phyloP scores from a whole-genome alignment of 2,888 invertebrate species.

The Cephus nigrinus region DNA sequence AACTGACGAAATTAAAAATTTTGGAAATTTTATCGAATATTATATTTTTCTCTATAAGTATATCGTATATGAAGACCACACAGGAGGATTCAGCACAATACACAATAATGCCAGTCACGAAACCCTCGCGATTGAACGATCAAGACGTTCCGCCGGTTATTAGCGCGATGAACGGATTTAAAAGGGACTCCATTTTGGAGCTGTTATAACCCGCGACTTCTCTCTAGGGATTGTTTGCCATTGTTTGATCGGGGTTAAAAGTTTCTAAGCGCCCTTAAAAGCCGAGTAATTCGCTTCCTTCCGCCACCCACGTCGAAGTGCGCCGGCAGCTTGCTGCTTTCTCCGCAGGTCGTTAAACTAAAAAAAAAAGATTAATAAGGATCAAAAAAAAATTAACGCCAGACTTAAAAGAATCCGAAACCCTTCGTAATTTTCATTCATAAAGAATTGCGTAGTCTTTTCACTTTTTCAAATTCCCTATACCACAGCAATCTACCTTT shows the following conservation, averaged over 20 bases:
- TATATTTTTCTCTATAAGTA: neutral
- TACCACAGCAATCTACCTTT: neutral
- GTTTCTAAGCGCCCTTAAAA: constrained; percentile 22
- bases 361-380: neutral
- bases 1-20: neutral
- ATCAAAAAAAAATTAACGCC: neutral
- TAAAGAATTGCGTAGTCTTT: neutral
- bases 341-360: neutral
- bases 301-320: constrained; percentile 17
- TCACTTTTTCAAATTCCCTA: neutral
- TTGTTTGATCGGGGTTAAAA: constrained; percentile 22
- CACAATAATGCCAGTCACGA: neutral
- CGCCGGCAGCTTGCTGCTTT: neutral
- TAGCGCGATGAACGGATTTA: neutral
- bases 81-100: neutral
- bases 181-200: neutral
- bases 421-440: neutral
- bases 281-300: constrained; percentile 20
- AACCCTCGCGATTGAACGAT: neutral
- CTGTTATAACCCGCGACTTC: neutral
- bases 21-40: neutral
- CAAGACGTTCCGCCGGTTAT: constrained; percentile 1
- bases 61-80: neutral
- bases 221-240: constrained; percentile 16
- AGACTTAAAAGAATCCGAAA: neutral